phyloP scores from a whole-genome alignment of 2,888 invertebrate species.

The Slavum lentiscoides region DNA sequence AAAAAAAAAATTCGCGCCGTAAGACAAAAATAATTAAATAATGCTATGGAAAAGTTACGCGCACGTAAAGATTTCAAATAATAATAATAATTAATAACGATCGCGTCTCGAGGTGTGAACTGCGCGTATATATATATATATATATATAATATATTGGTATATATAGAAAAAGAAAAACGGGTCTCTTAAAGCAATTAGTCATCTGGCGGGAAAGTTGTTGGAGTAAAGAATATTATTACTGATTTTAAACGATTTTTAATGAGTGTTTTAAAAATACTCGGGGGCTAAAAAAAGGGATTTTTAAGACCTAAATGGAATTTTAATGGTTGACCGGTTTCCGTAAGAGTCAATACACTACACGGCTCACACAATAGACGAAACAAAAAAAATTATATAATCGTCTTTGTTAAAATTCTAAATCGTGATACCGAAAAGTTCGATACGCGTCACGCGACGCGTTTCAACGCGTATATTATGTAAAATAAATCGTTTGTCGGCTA shows the following conservation, averaged over 20 bases:
- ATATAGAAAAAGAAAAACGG: background rate
- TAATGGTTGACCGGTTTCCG: slow-evolving; percentile 29
- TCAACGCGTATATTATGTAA: too few species aligned
- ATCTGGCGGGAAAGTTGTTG: slow-evolving; percentile 36
- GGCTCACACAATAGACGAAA: background rate
- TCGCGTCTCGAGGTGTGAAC: slow-evolving; percentile 15
- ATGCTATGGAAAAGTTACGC: background rate
- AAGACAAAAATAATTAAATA: slow-evolving; percentile 3
- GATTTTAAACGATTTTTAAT: slow-evolving; percentile 51
- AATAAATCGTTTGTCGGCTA: too few species aligned
- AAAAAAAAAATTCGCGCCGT: too few species aligned
- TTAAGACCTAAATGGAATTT: slow-evolving; percentile 43
- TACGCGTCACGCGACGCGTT: background rate
- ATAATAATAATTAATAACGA: slow-evolving; percentile 37
- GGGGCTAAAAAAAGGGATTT: slow-evolving; percentile 18
- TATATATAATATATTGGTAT: too few species aligned
- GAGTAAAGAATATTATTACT: slow-evolving; percentile 33
- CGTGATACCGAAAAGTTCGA: background rate
- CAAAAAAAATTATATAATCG: slow-evolving; percentile 12
- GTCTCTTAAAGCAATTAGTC: slow-evolving; percentile 43
- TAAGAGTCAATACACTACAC: slow-evolving; percentile 9
- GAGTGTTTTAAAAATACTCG: slow-evolving; percentile 7
- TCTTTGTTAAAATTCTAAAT: slow-evolving; percentile 10
- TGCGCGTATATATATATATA: background rate
- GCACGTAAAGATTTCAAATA: background rate